Conservation (phyloP, 2,888 invertebrate genomes). For the Peribatodes rhomboidaria region DNA sequence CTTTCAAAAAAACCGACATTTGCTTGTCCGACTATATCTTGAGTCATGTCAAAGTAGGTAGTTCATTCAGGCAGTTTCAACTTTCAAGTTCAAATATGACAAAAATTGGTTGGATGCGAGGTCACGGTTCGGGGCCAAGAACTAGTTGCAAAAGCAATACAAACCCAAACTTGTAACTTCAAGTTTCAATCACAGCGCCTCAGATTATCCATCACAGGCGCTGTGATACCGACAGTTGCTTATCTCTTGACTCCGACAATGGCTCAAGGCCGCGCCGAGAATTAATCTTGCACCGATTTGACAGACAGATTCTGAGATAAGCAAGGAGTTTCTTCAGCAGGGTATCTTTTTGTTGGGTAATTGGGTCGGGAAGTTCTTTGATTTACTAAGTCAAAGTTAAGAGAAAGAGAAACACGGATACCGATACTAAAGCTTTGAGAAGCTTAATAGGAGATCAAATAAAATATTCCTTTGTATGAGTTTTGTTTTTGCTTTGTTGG, state of each 20-base stretch:
- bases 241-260: conserved; percentile 21
- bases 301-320: conserved; percentile 16
- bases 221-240: conserved; percentile 26
- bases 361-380: neutral
- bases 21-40: too few relatives aligned
- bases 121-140: too few relatives aligned
- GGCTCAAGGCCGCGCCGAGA: conserved; percentile 19
- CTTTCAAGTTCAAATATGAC: too few relatives aligned
- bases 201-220: conserved; percentile 20
- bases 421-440: too few relatives aligned
- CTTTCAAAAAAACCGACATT: too few relatives aligned
- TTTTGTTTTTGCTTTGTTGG: too few relatives aligned
- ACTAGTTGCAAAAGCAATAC: neutral
- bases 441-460: too few relatives aligned
- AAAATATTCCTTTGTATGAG: too few relatives aligned
- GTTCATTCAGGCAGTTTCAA: too few relatives aligned
- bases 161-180: neutral
- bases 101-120: too few relatives aligned
- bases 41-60: too few relatives aligned
- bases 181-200: conserved; percentile 1
- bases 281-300: conserved; percentile 34
- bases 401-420: neutral
- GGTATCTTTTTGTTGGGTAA: conserved; percentile 3
- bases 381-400: neutral
- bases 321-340: conserved; percentile 5